Evolutionary conservation across 2,113 vertebrate species (phyloP), one percentile per base, ranked within the genome.

Genomic region (Saguinus imperator): DNA sequence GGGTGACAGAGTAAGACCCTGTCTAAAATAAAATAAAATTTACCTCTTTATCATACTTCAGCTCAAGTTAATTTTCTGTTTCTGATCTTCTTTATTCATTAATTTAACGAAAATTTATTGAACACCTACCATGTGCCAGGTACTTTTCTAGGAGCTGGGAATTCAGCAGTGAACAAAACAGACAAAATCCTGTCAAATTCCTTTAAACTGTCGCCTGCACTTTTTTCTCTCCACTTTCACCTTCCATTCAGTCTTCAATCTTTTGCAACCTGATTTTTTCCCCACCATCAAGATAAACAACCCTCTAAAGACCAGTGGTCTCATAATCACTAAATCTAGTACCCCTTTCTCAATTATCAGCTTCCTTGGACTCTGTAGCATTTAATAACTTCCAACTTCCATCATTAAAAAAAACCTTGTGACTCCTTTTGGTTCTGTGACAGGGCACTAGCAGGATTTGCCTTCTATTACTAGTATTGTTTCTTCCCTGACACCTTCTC

Each of bases 1-100:
- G 61, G 61, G 61, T 64, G 61, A 64, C 27, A 64, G 27, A 32
- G 27, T 1, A 11, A 64, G 12, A 64, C 61, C 27, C 27, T 64
- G 27, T 64, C 61, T 64, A 29, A 64, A 64, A 64, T 29, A 64
- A 64, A 29, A 64, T 32, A 32, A 64, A 64, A 64, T 32, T 29
- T 64, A 29, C 61, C 27, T 29, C 61, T 14, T 64, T 13, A 27
- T 32, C 37, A 43, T 81, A 85, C 45, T 61, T 83, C 37, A 93
- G 37, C 40, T 87, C n/a, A 68, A 94, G 52, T 92, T 40, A 52
- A 87, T 83, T 55, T 95, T 89, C 55, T 83, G 48, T 81, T 89
- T 84, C 57, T 95, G 17, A 50, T 80, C 68, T 72, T 93, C 64
- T 80, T 84, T 70, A 37, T 91, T 66, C 45, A 92, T 76, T 93